Conservation (phyloP, 2,113 vertebrate genomes). For the Thymallus thymallus region DNA sequence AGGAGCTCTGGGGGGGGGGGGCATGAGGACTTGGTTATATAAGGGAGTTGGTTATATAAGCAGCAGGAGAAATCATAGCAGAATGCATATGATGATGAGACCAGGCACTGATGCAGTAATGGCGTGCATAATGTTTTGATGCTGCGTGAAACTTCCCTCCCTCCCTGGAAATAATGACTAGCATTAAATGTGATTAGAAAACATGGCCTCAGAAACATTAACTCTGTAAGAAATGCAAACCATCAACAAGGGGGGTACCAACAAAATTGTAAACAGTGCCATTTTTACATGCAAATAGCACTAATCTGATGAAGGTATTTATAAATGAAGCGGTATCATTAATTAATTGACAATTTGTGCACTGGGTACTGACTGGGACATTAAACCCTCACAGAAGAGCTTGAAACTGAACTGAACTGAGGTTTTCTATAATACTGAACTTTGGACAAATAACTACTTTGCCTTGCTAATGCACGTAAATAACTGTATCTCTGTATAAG, state of each 20-base stretch:
- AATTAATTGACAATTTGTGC: no score
- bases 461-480: slow-evolving; percentile 30
- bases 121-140: neutral
- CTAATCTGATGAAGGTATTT: no score
- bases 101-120: neutral
- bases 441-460: neutral
- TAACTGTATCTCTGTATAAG: slow-evolving; percentile 6
- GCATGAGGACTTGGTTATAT: neutral
- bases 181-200: neutral
- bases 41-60: neutral
- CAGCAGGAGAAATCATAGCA: neutral
- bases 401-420: no score
- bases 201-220: neutral
- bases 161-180: neutral
- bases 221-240: neutral
- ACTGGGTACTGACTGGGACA: no score
- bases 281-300: no score
- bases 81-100: neutral
- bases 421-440: neutral
- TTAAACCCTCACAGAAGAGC: no score
- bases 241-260: neutral
- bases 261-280: no score
- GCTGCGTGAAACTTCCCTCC: no score
- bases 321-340: no score
- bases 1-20: no score